Conservation (phyloP, 2,888 invertebrate genomes). For the Cerastoderma edule region DNA sequence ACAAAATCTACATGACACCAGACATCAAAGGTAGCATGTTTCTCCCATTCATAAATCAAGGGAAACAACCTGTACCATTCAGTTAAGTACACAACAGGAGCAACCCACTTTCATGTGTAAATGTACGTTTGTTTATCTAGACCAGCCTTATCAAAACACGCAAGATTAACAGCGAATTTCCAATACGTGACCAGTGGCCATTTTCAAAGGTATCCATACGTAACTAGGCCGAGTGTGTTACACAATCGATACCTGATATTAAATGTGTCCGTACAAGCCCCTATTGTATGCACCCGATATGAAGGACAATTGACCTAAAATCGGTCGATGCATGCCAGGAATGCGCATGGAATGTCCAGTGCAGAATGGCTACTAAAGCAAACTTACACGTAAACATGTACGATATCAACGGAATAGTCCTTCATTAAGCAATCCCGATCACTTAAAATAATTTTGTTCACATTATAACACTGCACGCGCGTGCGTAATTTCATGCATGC, state of each 20-base stretch:
- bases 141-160: conserved; percentile 32
- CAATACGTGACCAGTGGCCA: conserved; percentile 29
- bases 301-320: conserved; percentile 31
- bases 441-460: not conserved
- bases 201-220: conserved; percentile 22
- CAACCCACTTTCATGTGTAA: conserved; percentile 39
- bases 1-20: too few species aligned
- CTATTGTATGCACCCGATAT: conserved; percentile 35
- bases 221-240: conserved; percentile 33
- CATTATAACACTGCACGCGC: conserved; percentile 65
- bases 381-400: not conserved
- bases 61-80: conserved; percentile 24
- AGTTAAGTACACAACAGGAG: conserved; percentile 12
- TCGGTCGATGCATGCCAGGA: conserved; percentile 55
- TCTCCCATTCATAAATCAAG: conserved; percentile 10
- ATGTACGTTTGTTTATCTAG: conserved; percentile 24
- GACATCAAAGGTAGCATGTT: too few species aligned
- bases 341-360: conserved; percentile 34
- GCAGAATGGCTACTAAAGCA: not conserved
- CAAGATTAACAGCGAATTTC: conserved; percentile 22
- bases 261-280: conserved; percentile 48
- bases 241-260: conserved; percentile 40
- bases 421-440: not conserved
- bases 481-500: conserved; percentile 77
- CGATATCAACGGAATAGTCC: not conserved